A percentile compares a stretch with the other conserved stretches of the same genome.
Evolutionary conservation across 2,113 vertebrate species (phyloP).

Genomic region (Desmodus rotundus): DNA sequence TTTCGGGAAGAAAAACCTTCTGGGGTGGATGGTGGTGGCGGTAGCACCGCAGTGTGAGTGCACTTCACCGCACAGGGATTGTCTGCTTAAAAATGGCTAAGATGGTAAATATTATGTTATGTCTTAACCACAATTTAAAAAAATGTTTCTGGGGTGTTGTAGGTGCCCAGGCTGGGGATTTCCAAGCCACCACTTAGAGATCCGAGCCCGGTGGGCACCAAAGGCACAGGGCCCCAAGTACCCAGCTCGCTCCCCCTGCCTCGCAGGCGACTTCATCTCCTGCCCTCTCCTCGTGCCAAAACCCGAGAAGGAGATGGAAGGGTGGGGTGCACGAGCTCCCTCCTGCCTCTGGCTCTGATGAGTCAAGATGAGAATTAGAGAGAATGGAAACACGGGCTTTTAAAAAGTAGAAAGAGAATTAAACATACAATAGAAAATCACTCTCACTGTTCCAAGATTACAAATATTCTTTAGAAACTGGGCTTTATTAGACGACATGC

Average conservation of each 20-base stretch:
- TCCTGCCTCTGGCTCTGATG: neutral
- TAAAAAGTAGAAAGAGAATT: conserved; percentile 58
- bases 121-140: neutral
- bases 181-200: neutral
- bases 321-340: neutral
- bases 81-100: neutral
- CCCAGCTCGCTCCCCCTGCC: fast-evolving
- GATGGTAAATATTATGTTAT: neutral
- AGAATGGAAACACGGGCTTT: conserved; percentile 9
- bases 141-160: neutral
- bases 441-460: conserved; percentile 50
- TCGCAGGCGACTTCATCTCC: neutral
- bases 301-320: neutral
- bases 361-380: neutral
- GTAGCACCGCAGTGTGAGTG: too few species aligned
- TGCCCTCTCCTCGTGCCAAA: neutral
- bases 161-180: neutral
- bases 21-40: neutral
- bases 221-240: neutral
- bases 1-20: neutral
- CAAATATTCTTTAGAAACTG: conserved; percentile 56
- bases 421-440: conserved; percentile 58
- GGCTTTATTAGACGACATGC: conserved; percentile 52
- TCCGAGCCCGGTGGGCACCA: neutral
- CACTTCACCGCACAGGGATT: neutral